These are phyloP conservation scores for Craniophora ligustri DNA, from an alignment of 2,888 invertebrate species.

Conservation along the genomic window DNA sequence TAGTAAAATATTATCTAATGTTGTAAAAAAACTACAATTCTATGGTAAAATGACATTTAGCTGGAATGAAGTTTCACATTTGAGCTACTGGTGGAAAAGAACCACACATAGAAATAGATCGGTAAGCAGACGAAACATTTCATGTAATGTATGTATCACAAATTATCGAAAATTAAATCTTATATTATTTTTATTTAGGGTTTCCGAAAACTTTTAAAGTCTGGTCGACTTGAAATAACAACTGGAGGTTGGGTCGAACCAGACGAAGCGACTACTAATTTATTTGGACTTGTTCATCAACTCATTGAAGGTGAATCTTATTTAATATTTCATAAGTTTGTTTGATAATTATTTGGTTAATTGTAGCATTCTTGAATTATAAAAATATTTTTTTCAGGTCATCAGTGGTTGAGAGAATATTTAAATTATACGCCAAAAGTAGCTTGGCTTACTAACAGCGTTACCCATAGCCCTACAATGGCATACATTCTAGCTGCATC, in stretches of 20 bases:
- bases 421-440: conserved; percentile 93
- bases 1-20: conserved; percentile 72
- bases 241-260: conserved; percentile 99
- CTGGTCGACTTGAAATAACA: conserved; percentile 95
- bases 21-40: conserved; percentile 80
- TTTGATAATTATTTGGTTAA: neutral
- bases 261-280: conserved; percentile 96
- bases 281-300: conserved; percentile 96
- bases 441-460: conserved; percentile 98
- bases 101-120: conserved; percentile 70
- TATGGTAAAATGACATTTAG: conserved; percentile 77
- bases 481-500: conserved; percentile 94
- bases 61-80: conserved; percentile 83
- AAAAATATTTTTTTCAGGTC: conserved; percentile 89
- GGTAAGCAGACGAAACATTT: conserved; percentile 60
- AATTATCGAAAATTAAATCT: neutral
- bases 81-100: conserved; percentile 79
- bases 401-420: conserved; percentile 95
- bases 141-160: neutral
- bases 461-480: conserved; percentile 97
- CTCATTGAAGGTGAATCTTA: conserved; percentile 92
- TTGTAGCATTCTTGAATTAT: neutral
- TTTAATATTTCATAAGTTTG: neutral
- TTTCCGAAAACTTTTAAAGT: conserved; percentile 92
- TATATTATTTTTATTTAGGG: conserved; percentile 76